Base-by-base conservation (phyloP, 2,797 vertebrate species). In the Lutjanus campechanus region DNA sequence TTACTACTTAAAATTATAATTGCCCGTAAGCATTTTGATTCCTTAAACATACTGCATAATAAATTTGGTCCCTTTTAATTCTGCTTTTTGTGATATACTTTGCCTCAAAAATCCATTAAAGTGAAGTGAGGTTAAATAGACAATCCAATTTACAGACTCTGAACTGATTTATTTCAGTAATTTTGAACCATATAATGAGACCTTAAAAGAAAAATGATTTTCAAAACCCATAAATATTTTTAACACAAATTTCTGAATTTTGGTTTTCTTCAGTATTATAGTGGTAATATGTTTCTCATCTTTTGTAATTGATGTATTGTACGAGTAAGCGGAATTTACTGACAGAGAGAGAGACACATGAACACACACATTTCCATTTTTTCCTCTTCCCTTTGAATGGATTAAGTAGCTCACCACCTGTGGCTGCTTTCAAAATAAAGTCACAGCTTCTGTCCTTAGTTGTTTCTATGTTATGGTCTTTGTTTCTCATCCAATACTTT, bases 1-100 rank as follows among this genome's bases (percentile, higher is more conserved):
- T 91, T 88, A 74, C 77, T 68, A 29, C 73, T 81, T 69, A 76
- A 81, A 85, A 80, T 77, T 80, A 79, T 77, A 71, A 90, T 88
- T 83, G 63, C 63, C 82, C 60, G 63, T 66, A 74, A 88, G 83
- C 73, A 56, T 77, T 89, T 73, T 70, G 72, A 87, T 85, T 83
- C 81, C 69, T 82, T 68, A 68, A 80, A 81, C 65, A 78, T 64
- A 61, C 47, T 49, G 43, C 51, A 79, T 77, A 67, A 82, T 77
- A 74, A 46, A 74, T 72, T n/a, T 20, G 12, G 11, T 40, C 59
- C n/a, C 19, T 68, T 81, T 51, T 47, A 40, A 12, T 54, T 64
- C 55, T 1, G 20, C 8, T 46, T 58, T 63, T 76, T 58, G 55
- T 68, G 58, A 9, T 29, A 12, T 25, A 11, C 44, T 68, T 73